Base-by-base conservation (phyloP, 2,797 vertebrate genomes). In the Cossypha niveicapilla region DNA sequence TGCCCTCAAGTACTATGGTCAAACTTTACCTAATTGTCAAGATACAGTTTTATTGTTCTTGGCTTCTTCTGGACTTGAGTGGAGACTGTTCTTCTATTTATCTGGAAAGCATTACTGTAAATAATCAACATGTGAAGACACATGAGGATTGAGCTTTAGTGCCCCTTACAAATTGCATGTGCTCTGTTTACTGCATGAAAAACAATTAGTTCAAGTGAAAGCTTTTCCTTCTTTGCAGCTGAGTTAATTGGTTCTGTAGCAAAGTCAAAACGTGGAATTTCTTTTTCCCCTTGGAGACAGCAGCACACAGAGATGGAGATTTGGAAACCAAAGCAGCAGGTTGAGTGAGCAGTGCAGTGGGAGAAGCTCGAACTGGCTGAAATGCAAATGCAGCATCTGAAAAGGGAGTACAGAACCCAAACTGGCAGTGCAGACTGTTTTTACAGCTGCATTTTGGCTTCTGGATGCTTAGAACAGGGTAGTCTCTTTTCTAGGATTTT, bases 1-100 rank as follows among this genome's bases (percentile, higher is more conserved):
- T 94, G 68, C 74, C 74, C 53, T 95, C 65, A 57, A 27, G 93
- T 89, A 51, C 39, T 83, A 9, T 62, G 35, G 94, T 94, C 86
- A 96, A 89, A 92, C 77, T 94, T 94, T 87, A 95, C 81, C 75
- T 79, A 80, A 75, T 82, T 79, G 53, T 79, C 12, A 7, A 82
- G 83, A 85, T 75, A 66, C 13, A 54, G n/a, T 84, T 92, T 93
- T 62, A 86, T 89, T 84, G 63, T 88, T 88, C 53, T 89, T 96
- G 91, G 65, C 56, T 71, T 32, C 58, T 90, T 91, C 60, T 71
- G 30, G 74, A 50, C 42, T 75, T 62, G 28, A 86, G 42, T 62
- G 70, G 47, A 66, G 54, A 41, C 51, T 72, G 17, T 92, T 91
- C 45, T 83, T 90, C 47, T 78, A 3, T 88, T 93, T 92, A 17